Conservation (phyloP, 2,797 vertebrate genomes). For the Liparis tanakae region DNA sequence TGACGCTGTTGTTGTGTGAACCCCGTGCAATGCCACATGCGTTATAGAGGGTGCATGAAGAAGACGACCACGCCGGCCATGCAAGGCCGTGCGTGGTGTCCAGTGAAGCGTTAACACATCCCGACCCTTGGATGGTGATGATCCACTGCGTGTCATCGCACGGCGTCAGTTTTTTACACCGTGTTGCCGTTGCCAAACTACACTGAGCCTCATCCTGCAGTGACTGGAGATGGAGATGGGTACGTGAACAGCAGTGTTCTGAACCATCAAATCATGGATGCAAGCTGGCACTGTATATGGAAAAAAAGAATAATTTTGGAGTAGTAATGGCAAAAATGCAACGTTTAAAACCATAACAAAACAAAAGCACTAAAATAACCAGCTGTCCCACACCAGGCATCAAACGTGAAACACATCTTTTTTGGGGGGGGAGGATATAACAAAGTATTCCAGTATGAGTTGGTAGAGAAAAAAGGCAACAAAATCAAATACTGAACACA, state of each 20-base stretch:
- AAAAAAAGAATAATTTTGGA: constrained; percentile 15
- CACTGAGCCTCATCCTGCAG: constrained; percentile 8
- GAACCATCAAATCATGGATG: constrained; percentile 10
- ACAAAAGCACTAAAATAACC: constrained; percentile 40
- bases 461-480: constrained; percentile 56
- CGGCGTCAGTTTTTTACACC: no score
- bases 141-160: neutral
- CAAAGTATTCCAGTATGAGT: constrained; percentile 52
- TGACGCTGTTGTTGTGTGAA: constrained; percentile 70
- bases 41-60: constrained; percentile 73
- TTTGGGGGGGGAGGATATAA: constrained; percentile 15
- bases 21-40: constrained; percentile 80
- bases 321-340: constrained; percentile 38
- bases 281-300: constrained; percentile 45
- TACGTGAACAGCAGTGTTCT: constrained; percentile 22
- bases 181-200: constrained; percentile 21
- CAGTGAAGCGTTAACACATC: constrained; percentile 29
- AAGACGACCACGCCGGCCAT: constrained; percentile 61
- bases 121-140: constrained; percentile 16
- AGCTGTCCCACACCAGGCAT: constrained; percentile 32
- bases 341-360: constrained; percentile 23
- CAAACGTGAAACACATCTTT: constrained; percentile 36
- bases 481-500: constrained; percentile 53
- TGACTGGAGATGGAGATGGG: constrained; percentile 23
- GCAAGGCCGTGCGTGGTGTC: constrained; percentile 49